phyloP scores from a whole-genome alignment of 2,797 vertebrate genomes.

The Amphiprion clarkii region DNA sequence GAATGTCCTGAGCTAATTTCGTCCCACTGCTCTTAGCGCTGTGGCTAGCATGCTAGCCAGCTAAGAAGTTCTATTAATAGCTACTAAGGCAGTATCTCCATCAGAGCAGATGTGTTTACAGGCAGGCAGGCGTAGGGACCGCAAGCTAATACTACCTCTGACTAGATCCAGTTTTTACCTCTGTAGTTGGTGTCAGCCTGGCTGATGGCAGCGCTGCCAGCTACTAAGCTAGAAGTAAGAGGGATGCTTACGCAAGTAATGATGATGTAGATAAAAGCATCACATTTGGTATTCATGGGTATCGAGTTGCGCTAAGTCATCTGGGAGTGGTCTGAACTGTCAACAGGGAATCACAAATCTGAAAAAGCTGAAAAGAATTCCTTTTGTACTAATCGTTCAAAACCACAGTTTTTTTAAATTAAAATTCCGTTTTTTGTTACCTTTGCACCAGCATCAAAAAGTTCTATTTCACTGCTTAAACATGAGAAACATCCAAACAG shows the following conservation, averaged over 20 bases:
- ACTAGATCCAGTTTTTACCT: conserved; percentile 34
- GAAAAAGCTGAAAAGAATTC: not conserved
- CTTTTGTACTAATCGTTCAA: not conserved
- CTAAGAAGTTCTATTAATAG: conserved; percentile 72
- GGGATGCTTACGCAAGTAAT: conserved; percentile 8
- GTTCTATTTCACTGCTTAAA: not conserved
- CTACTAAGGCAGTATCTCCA: conserved; percentile 55
- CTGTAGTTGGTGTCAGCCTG: conserved; percentile 36
- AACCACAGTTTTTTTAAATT: not conserved
- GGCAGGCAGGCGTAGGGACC: conserved; percentile 26
- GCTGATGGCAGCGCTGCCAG: conserved; percentile 17
- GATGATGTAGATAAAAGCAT: conserved; percentile 13
- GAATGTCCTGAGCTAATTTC: conserved; percentile 66
- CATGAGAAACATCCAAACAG: no score
- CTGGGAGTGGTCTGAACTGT: not conserved
- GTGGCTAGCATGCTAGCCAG: conserved; percentile 64
- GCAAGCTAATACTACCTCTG: conserved; percentile 39
- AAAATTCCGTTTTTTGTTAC: not conserved
- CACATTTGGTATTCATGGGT: not conserved
- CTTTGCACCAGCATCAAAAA: not conserved
- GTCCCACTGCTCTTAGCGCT: conserved; percentile 41
- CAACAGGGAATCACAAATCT: conserved; percentile 1
- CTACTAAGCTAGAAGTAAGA: not conserved
- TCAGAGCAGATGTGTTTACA: conserved; percentile 68
- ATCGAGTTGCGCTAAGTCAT: not conserved